A percentile compares a stretch with the other conserved stretches of the same genome.
phyloP scores from a whole-genome alignment of 64 coral and sea anemone genomes.

The Dendrophyllia cribrosa region DNA sequence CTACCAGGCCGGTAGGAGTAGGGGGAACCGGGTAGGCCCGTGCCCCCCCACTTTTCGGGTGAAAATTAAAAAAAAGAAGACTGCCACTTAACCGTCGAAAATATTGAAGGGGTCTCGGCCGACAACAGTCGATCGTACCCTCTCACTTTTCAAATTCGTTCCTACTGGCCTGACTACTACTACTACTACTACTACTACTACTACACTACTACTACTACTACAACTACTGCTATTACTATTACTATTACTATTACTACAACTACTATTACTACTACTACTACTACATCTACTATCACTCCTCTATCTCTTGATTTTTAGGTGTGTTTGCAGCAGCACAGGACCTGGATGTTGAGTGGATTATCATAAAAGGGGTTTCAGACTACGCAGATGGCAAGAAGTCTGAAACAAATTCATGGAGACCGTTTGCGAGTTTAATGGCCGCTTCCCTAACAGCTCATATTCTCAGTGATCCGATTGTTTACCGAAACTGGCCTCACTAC shows the following conservation, averaged over 20 bases:
- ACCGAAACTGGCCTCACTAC: constrained; percentile 11
- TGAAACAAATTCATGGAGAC: constrained; percentile 8
- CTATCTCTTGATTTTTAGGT: not conserved
- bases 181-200: not conserved
- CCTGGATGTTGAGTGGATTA: constrained; percentile 26
- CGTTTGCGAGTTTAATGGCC: constrained; percentile 46
- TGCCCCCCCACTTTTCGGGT: too few relatives aligned
- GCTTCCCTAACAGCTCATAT: constrained; percentile 20
- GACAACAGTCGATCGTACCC: too few relatives aligned
- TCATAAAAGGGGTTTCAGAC: constrained; percentile 37
- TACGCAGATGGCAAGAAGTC: constrained; percentile 23
- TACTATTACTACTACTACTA: not conserved
- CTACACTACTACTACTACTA: not conserved
- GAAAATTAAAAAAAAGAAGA: too few relatives aligned
- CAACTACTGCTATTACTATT: not conserved
- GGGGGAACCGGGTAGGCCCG: too few relatives aligned
- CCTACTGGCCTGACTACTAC: not conserved
- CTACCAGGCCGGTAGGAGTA: not conserved
- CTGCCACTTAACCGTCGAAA: too few relatives aligned
- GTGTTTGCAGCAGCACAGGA: not conserved
- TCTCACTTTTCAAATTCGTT: too few relatives aligned
- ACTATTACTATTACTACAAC: not conserved
- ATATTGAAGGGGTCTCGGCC: too few relatives aligned
- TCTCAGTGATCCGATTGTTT: not conserved
- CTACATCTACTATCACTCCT: not conserved